phyloP scores from a whole-genome alignment of 1,140 invertebrate genomes.

The Hylyphantes graminicola region DNA sequence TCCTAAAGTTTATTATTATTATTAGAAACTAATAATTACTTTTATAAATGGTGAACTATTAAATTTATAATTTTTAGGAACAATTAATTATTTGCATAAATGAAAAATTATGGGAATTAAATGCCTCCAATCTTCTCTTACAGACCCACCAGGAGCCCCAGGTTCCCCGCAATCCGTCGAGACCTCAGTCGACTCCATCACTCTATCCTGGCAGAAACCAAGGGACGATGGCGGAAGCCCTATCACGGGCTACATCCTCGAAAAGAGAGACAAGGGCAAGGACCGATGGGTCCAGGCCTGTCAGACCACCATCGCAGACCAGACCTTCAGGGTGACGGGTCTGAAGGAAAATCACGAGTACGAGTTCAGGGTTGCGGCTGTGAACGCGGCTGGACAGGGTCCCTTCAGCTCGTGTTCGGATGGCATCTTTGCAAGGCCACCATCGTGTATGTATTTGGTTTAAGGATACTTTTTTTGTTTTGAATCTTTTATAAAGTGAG shows the following conservation, averaged over 20 bases:
- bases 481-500: no score
- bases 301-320: conserved; percentile 76
- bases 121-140: background rate
- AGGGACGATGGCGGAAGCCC: conserved; percentile 94
- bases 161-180: conserved; percentile 87
- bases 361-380: conserved; percentile 93
- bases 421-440: conserved; percentile 85
- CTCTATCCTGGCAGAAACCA: conserved; percentile 92
- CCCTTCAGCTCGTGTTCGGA: conserved; percentile 91
- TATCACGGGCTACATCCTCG: conserved; percentile 94
- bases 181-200: conserved; percentile 92
- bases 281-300: conserved; percentile 86
- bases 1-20: no score
- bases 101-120: background rate
- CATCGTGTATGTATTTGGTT: conserved; percentile 75
- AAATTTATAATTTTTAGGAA: no score
- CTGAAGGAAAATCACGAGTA: conserved; percentile 93
- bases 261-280: conserved; percentile 94
- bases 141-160: conserved; percentile 87
- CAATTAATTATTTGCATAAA: no score
- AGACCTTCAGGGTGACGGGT: conserved; percentile 84
- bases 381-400: conserved; percentile 78
- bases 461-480: no score
- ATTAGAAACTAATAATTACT: no score
- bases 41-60: no score